Evolutionary conservation across 2,888 invertebrate genomes (phyloP).

Genomic region (Ligdia adustata): DNA sequence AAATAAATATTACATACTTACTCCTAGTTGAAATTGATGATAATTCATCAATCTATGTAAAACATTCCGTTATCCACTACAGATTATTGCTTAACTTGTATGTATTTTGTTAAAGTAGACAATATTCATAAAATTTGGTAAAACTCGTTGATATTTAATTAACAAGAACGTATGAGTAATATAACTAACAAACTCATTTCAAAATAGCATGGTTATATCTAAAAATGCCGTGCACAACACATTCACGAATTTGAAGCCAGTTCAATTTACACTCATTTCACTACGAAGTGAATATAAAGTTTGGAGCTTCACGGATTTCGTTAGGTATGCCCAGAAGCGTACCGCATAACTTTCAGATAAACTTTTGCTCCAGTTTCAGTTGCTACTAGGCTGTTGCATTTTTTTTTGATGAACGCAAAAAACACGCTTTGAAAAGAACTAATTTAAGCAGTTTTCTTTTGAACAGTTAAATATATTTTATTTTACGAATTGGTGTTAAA

Average conservation of each 20-base stretch:
- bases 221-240: background rate
- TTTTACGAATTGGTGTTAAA: too few species aligned
- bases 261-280: slow-evolving; percentile 17
- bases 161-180: slow-evolving; percentile 5
- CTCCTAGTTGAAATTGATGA: too few species aligned
- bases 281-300: slow-evolving; percentile 21
- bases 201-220: slow-evolving; percentile 7
- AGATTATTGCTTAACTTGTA: too few species aligned
- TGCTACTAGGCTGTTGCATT: slow-evolving; percentile 7
- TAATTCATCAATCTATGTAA: too few species aligned
- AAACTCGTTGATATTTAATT: slow-evolving; percentile 7
- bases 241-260: slow-evolving; percentile 8
- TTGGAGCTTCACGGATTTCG: slow-evolving; percentile 14
- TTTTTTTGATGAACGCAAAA: background rate
- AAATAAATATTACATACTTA: too few species aligned
- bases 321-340: slow-evolving; percentile 6
- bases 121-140: slow-evolving; percentile 1
- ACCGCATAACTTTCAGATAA: slow-evolving; percentile 10
- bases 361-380: slow-evolving; percentile 19
- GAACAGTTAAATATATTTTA: too few species aligned
- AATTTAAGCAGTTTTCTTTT: too few species aligned
- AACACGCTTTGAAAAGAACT: too few species aligned
- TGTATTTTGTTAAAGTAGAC: too few species aligned
- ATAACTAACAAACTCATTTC: background rate
- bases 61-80: too few species aligned